Evolutionary conservation across 2,797 vertebrate genomes (phyloP), one percentile per base, ranked within the genome.

Genomic region (Parauchenoglanis ngamensis): DNA sequence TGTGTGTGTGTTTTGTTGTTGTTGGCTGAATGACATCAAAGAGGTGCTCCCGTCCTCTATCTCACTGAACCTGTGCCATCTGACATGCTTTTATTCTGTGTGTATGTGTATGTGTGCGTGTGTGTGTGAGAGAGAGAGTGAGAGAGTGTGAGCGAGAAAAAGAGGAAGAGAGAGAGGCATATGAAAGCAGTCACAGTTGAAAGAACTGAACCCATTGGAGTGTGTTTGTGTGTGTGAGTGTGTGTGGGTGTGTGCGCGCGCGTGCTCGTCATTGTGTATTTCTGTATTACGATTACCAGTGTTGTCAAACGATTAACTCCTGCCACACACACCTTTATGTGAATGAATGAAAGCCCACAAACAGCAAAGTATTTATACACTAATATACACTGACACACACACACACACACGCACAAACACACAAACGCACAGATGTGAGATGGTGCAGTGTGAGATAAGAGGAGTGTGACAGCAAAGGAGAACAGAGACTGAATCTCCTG

Each of bases 1-100:
- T 25, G 40, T 46, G 70, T 54, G 72, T 76, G 68, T 61, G 49
- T 44, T 56, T 78, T 92, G 92, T 91, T 94, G 61, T 87, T 91
- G 92, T 94, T 93, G 94, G 93, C 93, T 95, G 93, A 92, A 92
- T 94, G 94, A 95, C 95, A 95, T 96, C 95, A 96, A 96, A 96
- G 94, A 84, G 7, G 89, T 65, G 40, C 59, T 67, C 25, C 61
- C 61, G 17, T 82, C 80, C 94, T 83, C 85, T 85, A 68, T 85
- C 87, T 85, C 63, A 65, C 93, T 94, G 93, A 95, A 94, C 95
- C 95, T 93, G 92, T 94, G 95, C 94, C 95, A 94, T 94, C 94
- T 94, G 93, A 94, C 95, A 92, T 94, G 92, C 94, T 93, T 94
- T 94, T 93, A 91, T 94, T 91, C 90, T 92, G 91, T 93, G 92